Percentiles rank a stretch among this genome's conserved stretches.
phyloP scores from a whole-genome alignment of 2,113 vertebrate species.

The Tenrec ecaudatus region DNA sequence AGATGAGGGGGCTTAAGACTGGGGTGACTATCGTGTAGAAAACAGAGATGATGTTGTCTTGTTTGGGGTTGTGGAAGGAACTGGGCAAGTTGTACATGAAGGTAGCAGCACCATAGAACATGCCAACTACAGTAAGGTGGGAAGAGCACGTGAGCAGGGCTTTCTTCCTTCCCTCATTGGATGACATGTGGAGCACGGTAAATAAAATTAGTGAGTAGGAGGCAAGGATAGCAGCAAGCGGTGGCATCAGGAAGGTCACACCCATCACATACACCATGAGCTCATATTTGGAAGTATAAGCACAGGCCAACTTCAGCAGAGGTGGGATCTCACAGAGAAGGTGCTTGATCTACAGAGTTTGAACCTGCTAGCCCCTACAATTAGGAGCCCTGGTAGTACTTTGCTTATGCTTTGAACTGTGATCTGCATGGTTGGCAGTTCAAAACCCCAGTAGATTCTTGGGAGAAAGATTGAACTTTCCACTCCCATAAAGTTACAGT shows the following conservation, averaged over 20 bases:
- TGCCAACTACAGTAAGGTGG: constrained; percentile 76
- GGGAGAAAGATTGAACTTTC: too few relatives aligned
- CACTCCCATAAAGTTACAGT: too few relatives aligned
- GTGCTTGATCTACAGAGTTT: constrained; percentile 52
- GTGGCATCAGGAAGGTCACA: constrained; percentile 59
- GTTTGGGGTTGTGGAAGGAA: constrained; percentile 65
- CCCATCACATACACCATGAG: constrained; percentile 71
- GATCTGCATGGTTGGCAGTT: too few relatives aligned
- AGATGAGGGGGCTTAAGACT: constrained; percentile 72
- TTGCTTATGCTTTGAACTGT: too few relatives aligned
- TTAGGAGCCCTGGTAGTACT: too few relatives aligned
- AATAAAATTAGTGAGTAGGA: constrained; percentile 76
- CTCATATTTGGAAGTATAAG: constrained; percentile 71
- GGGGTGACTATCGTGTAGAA: constrained; percentile 77
- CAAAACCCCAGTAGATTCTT: too few relatives aligned
- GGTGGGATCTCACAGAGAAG: constrained; percentile 80
- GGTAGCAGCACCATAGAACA: constrained; percentile 77
- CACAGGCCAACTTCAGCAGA: constrained; percentile 73
- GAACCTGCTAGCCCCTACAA: background rate
- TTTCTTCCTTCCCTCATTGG: constrained; percentile 76
- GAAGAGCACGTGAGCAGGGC: constrained; percentile 82
- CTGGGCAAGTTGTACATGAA: constrained; percentile 77
- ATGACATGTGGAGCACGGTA: constrained; percentile 68
- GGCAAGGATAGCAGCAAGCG: constrained; percentile 66
- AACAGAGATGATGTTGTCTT: constrained; percentile 76